These are phyloP conservation scores for Scomberomorus guttatus DNA, from an alignment of 2,797 vertebrate genomes.

Conservation along the genomic window DNA sequence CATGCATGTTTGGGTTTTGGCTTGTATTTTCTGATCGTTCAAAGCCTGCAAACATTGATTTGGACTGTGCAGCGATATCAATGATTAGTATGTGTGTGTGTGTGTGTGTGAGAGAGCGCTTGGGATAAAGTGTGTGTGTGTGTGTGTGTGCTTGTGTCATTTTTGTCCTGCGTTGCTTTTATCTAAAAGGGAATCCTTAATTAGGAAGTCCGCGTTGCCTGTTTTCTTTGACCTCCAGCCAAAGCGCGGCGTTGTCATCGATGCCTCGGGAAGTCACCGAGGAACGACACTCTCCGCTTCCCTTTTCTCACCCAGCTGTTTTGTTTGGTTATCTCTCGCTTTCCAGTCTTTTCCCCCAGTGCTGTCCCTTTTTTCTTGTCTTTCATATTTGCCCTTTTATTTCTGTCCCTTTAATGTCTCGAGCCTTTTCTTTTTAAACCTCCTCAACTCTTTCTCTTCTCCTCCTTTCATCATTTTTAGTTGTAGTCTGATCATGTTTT, in stretches of 20 bases:
- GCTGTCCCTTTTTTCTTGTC: slow-evolving; percentile 45
- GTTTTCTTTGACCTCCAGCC: slow-evolving; percentile 63
- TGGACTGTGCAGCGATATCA: slow-evolving; percentile 60
- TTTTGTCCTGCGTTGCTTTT: slow-evolving; percentile 52
- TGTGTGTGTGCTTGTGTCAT: slow-evolving; percentile 18
- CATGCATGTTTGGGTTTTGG: slow-evolving; percentile 68
- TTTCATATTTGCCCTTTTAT: slow-evolving; percentile 62
- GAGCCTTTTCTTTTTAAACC: slow-evolving; percentile 24
- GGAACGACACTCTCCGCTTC: slow-evolving; percentile 3
- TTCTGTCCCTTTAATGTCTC: slow-evolving; percentile 41
- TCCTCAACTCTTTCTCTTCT: slow-evolving; percentile 4
- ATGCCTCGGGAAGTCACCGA: slow-evolving; percentile 39
- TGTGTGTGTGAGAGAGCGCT: not conserved
- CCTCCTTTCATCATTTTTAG: slow-evolving; percentile 46
- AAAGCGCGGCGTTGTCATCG: slow-evolving; percentile 51
- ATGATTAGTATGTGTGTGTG: slow-evolving; percentile 54
- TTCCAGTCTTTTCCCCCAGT: slow-evolving; percentile 47
- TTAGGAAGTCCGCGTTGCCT: slow-evolving; percentile 53
- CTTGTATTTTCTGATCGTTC: slow-evolving; percentile 53
- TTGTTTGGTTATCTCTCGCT: slow-evolving; percentile 48
- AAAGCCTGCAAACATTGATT: slow-evolving; percentile 52
- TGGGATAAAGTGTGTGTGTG: slow-evolving; percentile 21
- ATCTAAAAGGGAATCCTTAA: slow-evolving; percentile 71
- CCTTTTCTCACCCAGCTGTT: slow-evolving; percentile 19
- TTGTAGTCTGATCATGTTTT: slow-evolving; percentile 60